phyloP scores from a whole-genome alignment of 1,140 invertebrate species.

The Drosophila tristis region DNA sequence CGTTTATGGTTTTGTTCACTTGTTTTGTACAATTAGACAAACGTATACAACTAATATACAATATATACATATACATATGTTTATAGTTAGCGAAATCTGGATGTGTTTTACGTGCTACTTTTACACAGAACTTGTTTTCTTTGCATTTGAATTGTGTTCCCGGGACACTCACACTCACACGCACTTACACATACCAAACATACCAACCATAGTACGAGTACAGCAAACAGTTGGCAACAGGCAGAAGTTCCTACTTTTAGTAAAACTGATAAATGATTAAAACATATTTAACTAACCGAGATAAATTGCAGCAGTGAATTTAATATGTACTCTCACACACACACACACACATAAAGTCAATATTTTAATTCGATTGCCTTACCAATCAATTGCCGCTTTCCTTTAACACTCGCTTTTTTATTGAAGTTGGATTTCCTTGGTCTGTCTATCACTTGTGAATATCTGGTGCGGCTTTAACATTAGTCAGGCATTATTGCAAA shows the following conservation, averaged over 20 bases:
- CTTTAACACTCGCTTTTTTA: slow-evolving; percentile 33
- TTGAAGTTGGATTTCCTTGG: slow-evolving; percentile 49
- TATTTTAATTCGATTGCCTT: slow-evolving; percentile 34
- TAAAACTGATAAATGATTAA: slow-evolving; percentile 60
- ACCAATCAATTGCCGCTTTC: slow-evolving; percentile 14
- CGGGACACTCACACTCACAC: slow-evolving; percentile 44
- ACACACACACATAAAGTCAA: slow-evolving; percentile 32
- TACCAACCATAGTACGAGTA: slow-evolving; percentile 21
- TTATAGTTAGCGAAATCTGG: slow-evolving; percentile 73
- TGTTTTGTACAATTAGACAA: slow-evolving; percentile 35
- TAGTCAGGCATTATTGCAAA: slow-evolving; percentile 71
- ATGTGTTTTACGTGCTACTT: slow-evolving; percentile 61
- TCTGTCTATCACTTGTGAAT: slow-evolving; percentile 53
- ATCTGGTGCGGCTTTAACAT: slow-evolving; percentile 62
- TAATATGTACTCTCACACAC: slow-evolving; percentile 22
- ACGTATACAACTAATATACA: slow-evolving; percentile 54
- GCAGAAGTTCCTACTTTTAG: slow-evolving; percentile 82
- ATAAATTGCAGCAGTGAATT: slow-evolving; percentile 74
- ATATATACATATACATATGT: slow-evolving; percentile 46
- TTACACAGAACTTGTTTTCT: slow-evolving; percentile 45
- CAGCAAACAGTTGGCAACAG: slow-evolving; percentile 53
- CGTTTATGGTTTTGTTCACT: slow-evolving; percentile 60
- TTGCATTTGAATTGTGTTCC: slow-evolving; percentile 56
- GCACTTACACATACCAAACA: slow-evolving; percentile 30
- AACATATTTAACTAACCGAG: slow-evolving; percentile 33